Evolutionary conservation across 2,888 invertebrate genomes (phyloP), one percentile per base, ranked within the genome.

Genomic region (Acholoe squamosa): DNA sequence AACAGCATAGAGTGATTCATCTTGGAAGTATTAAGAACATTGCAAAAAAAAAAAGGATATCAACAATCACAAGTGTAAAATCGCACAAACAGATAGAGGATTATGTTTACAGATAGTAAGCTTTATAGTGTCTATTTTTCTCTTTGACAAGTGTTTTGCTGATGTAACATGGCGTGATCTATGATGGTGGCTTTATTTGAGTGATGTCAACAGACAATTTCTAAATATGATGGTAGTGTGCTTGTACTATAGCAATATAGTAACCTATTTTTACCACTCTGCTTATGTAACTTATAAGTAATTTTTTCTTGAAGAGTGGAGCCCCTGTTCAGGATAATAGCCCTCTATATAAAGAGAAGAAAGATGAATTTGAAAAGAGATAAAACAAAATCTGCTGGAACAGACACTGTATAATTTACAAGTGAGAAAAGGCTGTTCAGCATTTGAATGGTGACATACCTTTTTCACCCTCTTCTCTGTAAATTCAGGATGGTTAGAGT

Each of bases 11-110:
- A 43, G 43, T 16, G 14, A 34, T 34, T 12, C 12, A 19, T 28
- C 19, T 80, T 43, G 43, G 33, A 34, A 34, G 33, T 80, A 80
- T 80, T 80, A 80, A 80, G 22, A 22, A 34, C 19, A 86, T 86
- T 86, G 86, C 86, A 86, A 86, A 86, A 86, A 86, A 14, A 25
- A 84, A 7, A 12, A 52, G 5, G 10, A n/a, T 1, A 51, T 14
- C 10, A 54, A n/a, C 10, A 3, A 12, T 25, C 3, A 31, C 25
- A 76, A 76, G 76, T 7, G 25, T 16, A 31, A 76, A 28, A 76
- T 76, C 28, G 31, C 76, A 76, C 76, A 25, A 25, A 76, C 76
- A 76, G n/a, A 3, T 76, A 25, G 25, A 76, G 76, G 10, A 25
- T 76, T 31, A 31, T 76, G 25, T 76, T 31, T 76, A 76, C 31